These are phyloP conservation scores for Mercenaria mercenaria DNA, from an alignment of 1,140 invertebrate genomes.

Conservation along the genomic window DNA sequence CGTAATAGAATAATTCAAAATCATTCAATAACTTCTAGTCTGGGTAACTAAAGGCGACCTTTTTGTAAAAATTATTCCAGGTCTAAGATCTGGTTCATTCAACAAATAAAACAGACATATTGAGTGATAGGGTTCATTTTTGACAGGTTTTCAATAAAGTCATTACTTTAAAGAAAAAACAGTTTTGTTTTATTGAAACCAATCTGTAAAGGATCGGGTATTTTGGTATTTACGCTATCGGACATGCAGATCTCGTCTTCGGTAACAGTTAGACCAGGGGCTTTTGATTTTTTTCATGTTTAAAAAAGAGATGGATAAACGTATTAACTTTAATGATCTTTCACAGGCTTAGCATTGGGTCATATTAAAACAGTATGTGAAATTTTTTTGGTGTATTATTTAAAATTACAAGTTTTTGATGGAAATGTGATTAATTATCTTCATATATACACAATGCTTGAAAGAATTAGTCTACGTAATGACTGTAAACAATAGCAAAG, in stretches of 20 bases:
- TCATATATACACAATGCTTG: no score
- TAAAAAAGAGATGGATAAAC: neutral
- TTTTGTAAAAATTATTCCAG: conserved; percentile 4
- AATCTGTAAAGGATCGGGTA: neutral
- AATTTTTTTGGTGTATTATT: no score
- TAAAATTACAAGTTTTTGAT: no score
- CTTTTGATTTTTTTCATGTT: neutral
- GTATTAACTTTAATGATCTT: neutral
- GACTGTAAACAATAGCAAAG: no score
- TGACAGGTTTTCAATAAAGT: conserved; percentile 12
- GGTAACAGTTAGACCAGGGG: neutral
- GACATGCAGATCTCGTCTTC: neutral
- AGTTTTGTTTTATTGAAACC: neutral
- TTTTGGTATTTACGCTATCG: neutral
- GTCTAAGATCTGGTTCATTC: conserved; percentile 13
- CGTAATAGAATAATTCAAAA: conserved; percentile 1
- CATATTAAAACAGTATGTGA: no score
- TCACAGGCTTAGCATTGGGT: neutral
- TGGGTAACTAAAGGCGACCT: neutral
- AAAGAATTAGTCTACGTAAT: no score
- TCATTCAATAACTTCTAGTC: conserved; percentile 3
- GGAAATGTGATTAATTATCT: no score
- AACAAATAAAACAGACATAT: neutral
- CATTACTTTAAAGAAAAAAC: neutral
- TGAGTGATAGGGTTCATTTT: conserved; percentile 24